Evolutionary conservation across 2,113 vertebrate species (phyloP).

Genomic region (Dolichallabes microphthalmus): DNA sequence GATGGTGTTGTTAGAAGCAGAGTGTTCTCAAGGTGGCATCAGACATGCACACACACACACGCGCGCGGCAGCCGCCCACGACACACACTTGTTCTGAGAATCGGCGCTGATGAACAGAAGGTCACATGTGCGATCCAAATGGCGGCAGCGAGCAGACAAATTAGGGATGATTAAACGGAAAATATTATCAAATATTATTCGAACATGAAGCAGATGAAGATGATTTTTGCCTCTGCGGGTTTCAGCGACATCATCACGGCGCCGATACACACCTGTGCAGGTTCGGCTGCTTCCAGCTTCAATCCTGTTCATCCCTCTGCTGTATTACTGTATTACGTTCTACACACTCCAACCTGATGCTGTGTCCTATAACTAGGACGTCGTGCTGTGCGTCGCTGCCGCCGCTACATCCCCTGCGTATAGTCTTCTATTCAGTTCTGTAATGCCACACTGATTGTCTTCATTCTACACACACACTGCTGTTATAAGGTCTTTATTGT

Average conservation of each 20-base stretch:
- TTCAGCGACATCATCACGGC: neutral
- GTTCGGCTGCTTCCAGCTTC: no score
- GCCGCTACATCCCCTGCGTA: no score
- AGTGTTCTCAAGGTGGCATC: slow-evolving; percentile 59
- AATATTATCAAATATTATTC: slow-evolving; percentile 3
- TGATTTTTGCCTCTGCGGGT: neutral
- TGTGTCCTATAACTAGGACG: no score
- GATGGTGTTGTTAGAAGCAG: slow-evolving; percentile 56
- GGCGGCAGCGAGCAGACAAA: slow-evolving; percentile 3
- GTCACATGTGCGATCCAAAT: slow-evolving; percentile 50
- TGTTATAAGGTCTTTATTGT: no score
- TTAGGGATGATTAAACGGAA: neutral
- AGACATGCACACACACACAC: slow-evolving; percentile 48
- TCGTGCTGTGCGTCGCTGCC: no score
- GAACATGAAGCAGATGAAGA: neutral
- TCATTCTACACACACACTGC: no score
- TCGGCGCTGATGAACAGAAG: slow-evolving; percentile 57
- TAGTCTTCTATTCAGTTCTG: no score
- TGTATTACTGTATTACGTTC: no score
- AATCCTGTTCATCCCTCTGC: neutral
- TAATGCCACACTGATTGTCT: no score
- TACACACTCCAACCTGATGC: no score
- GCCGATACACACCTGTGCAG: neutral
- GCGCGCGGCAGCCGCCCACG: slow-evolving; percentile 69
- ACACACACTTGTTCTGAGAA: slow-evolving; percentile 72